Percentiles rank a stretch among this genome's conserved stretches.
These are phyloP conservation scores for Nephrotoma appendiculata DNA, from an alignment of 2,888 invertebrate genomes.

Conservation along the genomic window DNA sequence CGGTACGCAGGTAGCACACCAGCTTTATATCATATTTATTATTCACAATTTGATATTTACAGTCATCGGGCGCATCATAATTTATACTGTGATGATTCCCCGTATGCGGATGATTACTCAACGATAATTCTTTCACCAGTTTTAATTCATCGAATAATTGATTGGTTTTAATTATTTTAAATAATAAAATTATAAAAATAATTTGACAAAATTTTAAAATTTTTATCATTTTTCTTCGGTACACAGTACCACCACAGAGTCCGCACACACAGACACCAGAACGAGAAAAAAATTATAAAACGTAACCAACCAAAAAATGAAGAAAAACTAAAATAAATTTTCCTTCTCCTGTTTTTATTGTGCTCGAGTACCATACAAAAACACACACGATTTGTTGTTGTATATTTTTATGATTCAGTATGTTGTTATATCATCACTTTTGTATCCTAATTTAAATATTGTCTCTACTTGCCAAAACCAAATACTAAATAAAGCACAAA, in stretches of 20 bases:
- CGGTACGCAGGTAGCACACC: slow-evolving; percentile 64
- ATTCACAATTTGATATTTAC: slow-evolving; percentile 29
- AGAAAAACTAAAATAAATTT: background rate
- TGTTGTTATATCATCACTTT: background rate
- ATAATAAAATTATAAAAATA: background rate
- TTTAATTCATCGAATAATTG: background rate
- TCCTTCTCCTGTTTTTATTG: background rate
- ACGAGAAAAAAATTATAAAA: background rate
- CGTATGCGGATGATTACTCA: background rate
- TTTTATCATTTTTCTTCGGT: background rate
- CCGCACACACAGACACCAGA: background rate
- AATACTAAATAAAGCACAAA: background rate
- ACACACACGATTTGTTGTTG: background rate
- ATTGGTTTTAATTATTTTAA: background rate
- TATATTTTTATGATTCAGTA: background rate
- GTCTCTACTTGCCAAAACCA: background rate
- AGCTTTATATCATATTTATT: slow-evolving; percentile 55
- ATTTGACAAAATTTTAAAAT: background rate
- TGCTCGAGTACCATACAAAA: background rate
- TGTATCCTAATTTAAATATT: background rate
- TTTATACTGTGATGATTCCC: background rate
- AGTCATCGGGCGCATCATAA: slow-evolving; percentile 77
- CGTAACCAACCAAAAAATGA: background rate
- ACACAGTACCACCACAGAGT: background rate
- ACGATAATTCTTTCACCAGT: background rate